Evolutionary conservation across 1,140 invertebrate genomes (phyloP).

Genomic region (Camponotus floridanus): DNA sequence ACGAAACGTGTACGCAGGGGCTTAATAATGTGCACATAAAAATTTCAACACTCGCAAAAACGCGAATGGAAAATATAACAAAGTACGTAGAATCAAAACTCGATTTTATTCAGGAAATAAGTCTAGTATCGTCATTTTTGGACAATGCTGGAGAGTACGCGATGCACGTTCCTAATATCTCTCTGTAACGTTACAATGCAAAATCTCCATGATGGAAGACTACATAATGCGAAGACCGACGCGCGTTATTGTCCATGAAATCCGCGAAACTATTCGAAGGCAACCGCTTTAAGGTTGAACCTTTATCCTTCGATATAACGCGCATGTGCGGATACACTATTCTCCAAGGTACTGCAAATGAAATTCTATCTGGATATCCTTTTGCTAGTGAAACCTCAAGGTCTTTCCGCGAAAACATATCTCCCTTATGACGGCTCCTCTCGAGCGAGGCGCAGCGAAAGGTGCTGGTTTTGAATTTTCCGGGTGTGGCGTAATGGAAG

Average conservation of each 20-base stretch:
- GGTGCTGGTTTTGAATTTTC: slow-evolving; percentile 28
- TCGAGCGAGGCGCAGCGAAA: not conserved
- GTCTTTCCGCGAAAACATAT: slow-evolving; percentile 54
- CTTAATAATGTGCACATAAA: not conserved
- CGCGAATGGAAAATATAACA: not conserved
- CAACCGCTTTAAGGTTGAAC: slow-evolving; percentile 39
- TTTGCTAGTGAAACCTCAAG: slow-evolving; percentile 55
- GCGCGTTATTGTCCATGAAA: slow-evolving; percentile 32
- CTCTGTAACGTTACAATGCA: slow-evolving; percentile 34
- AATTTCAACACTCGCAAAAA: not conserved
- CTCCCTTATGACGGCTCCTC: slow-evolving; percentile 27
- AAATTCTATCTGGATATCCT: slow-evolving; percentile 49
- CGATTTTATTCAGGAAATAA: slow-evolving; percentile 9
- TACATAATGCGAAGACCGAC: slow-evolving; percentile 8
- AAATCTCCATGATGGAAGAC: slow-evolving; percentile 27
- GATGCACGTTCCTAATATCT: slow-evolving; percentile 11
- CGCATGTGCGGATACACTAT: not conserved
- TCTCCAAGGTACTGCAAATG: slow-evolving; percentile 13
- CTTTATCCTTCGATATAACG: slow-evolving; percentile 44
- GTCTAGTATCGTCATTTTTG: slow-evolving; percentile 13
- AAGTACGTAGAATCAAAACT: not conserved
- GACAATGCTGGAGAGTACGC: not conserved
- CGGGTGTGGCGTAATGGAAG: slow-evolving; percentile 25
- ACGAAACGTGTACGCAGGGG: not conserved
- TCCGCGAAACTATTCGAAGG: slow-evolving; percentile 21